Evolutionary conservation across 2,113 vertebrate genomes (phyloP).

Genomic region (Indri indri): DNA sequence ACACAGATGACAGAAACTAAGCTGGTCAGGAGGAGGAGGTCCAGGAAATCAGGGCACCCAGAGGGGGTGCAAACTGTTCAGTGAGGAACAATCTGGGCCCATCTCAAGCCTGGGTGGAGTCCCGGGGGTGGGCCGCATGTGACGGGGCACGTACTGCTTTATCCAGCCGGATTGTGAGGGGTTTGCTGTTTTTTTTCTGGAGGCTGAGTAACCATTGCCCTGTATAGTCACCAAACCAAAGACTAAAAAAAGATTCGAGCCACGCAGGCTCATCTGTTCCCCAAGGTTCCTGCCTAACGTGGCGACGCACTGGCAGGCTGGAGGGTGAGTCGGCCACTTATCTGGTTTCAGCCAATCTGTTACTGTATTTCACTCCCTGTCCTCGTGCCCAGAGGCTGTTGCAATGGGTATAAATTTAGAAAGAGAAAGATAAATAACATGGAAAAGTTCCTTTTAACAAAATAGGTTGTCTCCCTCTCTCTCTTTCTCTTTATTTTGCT

Average conservation of each 20-base stretch:
- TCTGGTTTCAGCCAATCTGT: slow-evolving; percentile 70
- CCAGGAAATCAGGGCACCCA: not conserved
- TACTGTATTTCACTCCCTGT: slow-evolving; percentile 61
- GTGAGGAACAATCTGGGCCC: not conserved
- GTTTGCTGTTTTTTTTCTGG: not conserved
- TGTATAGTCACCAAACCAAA: slow-evolving; percentile 45
- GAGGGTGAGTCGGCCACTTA: not conserved
- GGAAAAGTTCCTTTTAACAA: slow-evolving; percentile 54
- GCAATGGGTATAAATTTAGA: slow-evolving; percentile 59
- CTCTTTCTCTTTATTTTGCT: not conserved
- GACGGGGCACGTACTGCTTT: not conserved
- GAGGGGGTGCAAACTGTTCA: not conserved
- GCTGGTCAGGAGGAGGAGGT: not conserved
- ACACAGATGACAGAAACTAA: not conserved
- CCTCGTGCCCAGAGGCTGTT: slow-evolving; percentile 48
- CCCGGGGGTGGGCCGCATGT: accelerated
- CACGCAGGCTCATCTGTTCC: slow-evolving; percentile 19
- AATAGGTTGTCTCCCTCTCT: not conserved
- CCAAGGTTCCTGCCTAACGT: not conserved
- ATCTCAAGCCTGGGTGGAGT: not conserved
- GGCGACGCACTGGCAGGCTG: not conserved
- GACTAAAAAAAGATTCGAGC: slow-evolving; percentile 54
- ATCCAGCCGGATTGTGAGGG: not conserved
- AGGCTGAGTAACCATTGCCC: slow-evolving; percentile 42
- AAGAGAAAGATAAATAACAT: slow-evolving; percentile 56